Conservation (phyloP, 1,140 invertebrate genomes). For the Bicyclus anynana region DNA sequence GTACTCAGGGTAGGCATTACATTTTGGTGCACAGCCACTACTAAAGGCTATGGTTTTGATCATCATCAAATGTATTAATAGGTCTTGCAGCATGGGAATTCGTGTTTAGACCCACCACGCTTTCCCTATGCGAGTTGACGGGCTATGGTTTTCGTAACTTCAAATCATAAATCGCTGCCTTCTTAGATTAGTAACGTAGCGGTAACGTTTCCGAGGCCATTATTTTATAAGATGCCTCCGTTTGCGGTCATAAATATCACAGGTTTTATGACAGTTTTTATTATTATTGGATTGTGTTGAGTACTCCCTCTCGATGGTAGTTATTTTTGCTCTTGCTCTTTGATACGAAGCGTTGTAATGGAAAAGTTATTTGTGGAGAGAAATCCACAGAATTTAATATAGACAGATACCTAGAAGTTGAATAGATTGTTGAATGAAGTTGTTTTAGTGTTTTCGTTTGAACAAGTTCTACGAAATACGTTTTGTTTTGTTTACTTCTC, state of each 20-base stretch:
- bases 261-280: conserved; percentile 31
- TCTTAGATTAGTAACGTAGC: conserved; percentile 37
- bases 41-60: too few relatives aligned
- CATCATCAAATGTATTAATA: too few relatives aligned
- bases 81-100: too few relatives aligned
- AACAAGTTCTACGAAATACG: neutral
- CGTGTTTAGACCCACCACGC: too few relatives aligned
- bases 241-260: conserved; percentile 38
- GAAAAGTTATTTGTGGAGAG: conserved; percentile 25
- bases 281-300: conserved; percentile 30
- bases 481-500: conserved; percentile 1
- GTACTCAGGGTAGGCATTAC: too few relatives aligned
- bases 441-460: conserved; percentile 5
- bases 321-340: conserved; percentile 36
- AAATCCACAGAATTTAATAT: conserved; percentile 6
- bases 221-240: conserved; percentile 45
- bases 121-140: too few relatives aligned
- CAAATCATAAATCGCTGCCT: conserved; percentile 16
- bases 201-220: conserved; percentile 42
- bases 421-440: conserved; percentile 7
- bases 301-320: conserved; percentile 39
- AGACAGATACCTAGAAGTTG: conserved; percentile 1
- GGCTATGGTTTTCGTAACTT: too few relatives aligned
- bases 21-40: too few relatives aligned
- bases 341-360: conserved; percentile 43